Conservation (phyloP, 2,888 invertebrate genomes). For the Brenthis ino region DNA sequence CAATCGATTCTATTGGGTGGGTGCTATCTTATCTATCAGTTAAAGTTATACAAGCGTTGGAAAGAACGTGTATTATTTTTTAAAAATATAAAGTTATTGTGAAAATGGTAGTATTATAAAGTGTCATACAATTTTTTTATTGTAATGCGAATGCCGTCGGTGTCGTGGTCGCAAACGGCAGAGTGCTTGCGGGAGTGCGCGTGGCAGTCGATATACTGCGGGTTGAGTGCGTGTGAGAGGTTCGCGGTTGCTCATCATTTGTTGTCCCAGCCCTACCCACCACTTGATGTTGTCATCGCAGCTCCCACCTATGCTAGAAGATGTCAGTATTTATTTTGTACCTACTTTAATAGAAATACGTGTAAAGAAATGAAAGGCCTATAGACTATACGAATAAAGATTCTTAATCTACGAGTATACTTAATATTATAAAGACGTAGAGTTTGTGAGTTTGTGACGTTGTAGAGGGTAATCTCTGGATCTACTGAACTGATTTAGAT, state of each 20-base stretch:
- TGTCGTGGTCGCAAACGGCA: constrained; percentile 57
- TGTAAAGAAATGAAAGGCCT: neutral
- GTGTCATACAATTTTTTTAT: constrained; percentile 27
- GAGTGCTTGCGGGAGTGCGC: constrained; percentile 65
- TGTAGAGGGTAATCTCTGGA: too few relatives aligned
- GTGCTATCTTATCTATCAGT: constrained; percentile 49
- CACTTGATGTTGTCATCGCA: constrained; percentile 63
- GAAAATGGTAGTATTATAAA: constrained; percentile 19
- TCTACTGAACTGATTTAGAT: too few relatives aligned
- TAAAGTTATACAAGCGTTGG: constrained; percentile 49
- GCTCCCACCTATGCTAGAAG: constrained; percentile 61
- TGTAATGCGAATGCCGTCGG: constrained; percentile 55
- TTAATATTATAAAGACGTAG: too few relatives aligned
- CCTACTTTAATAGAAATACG: neutral
- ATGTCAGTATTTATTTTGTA: constrained; percentile 56
- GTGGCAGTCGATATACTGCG: constrained; percentile 63
- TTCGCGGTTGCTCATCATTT: constrained; percentile 58
- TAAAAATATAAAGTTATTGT: constrained; percentile 9
- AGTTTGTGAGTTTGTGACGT: too few relatives aligned
- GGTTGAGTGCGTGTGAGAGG: constrained; percentile 58
- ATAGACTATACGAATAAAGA: neutral
- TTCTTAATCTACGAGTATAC: too few relatives aligned
- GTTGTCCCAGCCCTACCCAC: constrained; percentile 64
- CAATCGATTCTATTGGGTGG: constrained; percentile 59
- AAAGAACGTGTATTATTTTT: constrained; percentile 40